Base-by-base conservation (phyloP, 2,888 invertebrate species). In the Altica lythri region DNA sequence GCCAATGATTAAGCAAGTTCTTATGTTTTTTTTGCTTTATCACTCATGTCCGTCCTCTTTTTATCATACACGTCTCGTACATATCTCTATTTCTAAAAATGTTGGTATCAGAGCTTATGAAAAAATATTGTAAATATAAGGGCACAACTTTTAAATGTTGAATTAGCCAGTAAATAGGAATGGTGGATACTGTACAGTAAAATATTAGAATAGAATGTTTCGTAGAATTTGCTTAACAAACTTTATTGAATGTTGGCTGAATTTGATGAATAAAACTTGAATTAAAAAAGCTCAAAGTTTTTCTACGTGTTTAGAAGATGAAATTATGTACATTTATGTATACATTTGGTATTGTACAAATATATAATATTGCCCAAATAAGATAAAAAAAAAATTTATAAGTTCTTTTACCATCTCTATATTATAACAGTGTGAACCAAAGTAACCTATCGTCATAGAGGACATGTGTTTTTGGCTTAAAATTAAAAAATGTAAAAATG, bases 401-500 rank as follows among this genome's bases (percentile, higher is more conserved):
- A 12, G 14, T 16, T 34, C 34, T 8, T 34, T 34, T 34, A 34
- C 14, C 8, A 34, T 34, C 8, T 34, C 34, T 34, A 34, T 2
- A 4, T 16, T 8, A n/a, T n/a, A n/a, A n/a, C n/a, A n/a, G n/a
- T n/a, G 2, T 16, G 34, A 14, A 34, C 8, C 6, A 16, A 16
- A 8, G 1, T 14, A 10, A 1, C 6, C 1, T 34, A 34, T 27
- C 27, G 8, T n/a, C n/a, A 34, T 55, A 57, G 50, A n/a, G 55
- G 55, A 60, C 55, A 55, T 60, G 60, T 60, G 52, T 17, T 37
- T 50, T 55, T 50, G 55, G 59, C 56, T 59, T 55, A 55, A 59
- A 55, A 48, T 55, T 58, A 35, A 53, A 53, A 40, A 22, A 22
- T 19, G 19, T 22, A 22, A 34, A 38, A 40, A 40, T 40, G 25